Conservation (phyloP, 2,797 vertebrate species). For the Microchirus variegatus region DNA sequence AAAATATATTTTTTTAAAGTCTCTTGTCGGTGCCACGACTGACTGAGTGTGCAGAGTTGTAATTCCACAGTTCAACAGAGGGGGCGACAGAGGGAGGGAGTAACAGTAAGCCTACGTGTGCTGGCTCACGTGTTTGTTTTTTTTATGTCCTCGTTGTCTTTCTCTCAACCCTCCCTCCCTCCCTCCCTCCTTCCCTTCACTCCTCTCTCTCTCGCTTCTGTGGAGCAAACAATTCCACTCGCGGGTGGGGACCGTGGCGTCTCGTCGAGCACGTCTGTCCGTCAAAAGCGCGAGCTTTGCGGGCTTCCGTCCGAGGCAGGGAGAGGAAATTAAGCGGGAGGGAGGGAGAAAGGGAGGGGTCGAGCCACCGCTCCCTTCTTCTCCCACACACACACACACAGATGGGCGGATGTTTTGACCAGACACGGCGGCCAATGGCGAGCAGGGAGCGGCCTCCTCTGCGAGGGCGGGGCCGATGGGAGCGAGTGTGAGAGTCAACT, state of each 20-base stretch:
- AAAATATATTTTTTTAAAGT: too few species aligned
- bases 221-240: constrained; percentile 70
- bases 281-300: constrained; percentile 64
- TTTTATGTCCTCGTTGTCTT: constrained; percentile 24
- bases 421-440: constrained; percentile 70
- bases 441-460: constrained; percentile 54
- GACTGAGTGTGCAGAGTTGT: not conserved
- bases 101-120: constrained; percentile 77
- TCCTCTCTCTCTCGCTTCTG: constrained; percentile 36
- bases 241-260: not conserved
- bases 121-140: constrained; percentile 63
- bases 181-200: constrained; percentile 37
- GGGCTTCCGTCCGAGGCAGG: constrained; percentile 38
- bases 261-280: constrained; percentile 56
- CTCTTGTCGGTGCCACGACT: too few species aligned
- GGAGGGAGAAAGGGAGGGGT: constrained; percentile 23
- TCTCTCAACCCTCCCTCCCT: constrained; percentile 9
- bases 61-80: not conserved
- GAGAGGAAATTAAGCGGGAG: constrained; percentile 10
- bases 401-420: constrained; percentile 77
- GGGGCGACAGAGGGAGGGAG: not conserved
- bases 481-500: constrained; percentile 70
- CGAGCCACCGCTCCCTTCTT: constrained; percentile 26
- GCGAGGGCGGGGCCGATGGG: constrained; percentile 64
- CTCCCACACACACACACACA: constrained; percentile 37